Percentiles rank a stretch among this genome's conserved stretches.
Evolutionary conservation across 1,140 invertebrate species (phyloP).

Genomic region (Nasonia giraulti): DNA sequence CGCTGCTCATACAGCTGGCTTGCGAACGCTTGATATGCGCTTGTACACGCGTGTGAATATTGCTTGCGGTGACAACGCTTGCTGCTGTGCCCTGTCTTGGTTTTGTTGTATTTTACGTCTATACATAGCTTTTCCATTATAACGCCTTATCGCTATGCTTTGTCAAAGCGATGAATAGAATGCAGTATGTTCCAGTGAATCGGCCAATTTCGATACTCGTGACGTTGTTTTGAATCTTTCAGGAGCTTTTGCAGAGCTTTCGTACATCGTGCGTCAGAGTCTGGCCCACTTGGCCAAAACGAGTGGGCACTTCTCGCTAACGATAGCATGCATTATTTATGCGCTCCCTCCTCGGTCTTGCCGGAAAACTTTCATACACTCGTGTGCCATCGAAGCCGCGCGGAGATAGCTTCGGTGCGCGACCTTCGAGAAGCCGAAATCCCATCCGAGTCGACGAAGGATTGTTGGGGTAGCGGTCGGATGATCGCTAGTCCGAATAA

Average conservation of each 20-base stretch:
- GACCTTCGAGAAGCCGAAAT: not conserved
- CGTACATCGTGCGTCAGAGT: no score
- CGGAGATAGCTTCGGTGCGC: not conserved
- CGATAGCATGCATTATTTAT: not conserved
- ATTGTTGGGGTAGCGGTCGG: constrained; percentile 47
- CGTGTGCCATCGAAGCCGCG: no score
- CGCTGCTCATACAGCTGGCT: not conserved
- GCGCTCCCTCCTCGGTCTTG: no score
- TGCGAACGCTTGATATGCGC: not conserved
- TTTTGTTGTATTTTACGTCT: no score
- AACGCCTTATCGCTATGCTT: no score
- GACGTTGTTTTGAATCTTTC: no score
- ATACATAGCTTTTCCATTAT: no score
- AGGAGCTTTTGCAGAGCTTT: no score
- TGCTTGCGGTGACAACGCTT: not conserved
- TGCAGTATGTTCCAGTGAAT: no score
- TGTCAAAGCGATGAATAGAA: no score
- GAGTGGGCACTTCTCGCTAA: not conserved
- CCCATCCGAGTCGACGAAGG: constrained; percentile 9
- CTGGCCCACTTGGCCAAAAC: not conserved
- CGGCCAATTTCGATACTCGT: no score
- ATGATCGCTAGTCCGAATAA: constrained; percentile 22
- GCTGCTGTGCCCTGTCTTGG: not conserved
- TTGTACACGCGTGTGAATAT: not conserved
- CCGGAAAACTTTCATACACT: no score